Evolutionary conservation across 2,113 vertebrate species (phyloP), one percentile per base, ranked within the genome.

Genomic region (Ochotona curzoniae): DNA sequence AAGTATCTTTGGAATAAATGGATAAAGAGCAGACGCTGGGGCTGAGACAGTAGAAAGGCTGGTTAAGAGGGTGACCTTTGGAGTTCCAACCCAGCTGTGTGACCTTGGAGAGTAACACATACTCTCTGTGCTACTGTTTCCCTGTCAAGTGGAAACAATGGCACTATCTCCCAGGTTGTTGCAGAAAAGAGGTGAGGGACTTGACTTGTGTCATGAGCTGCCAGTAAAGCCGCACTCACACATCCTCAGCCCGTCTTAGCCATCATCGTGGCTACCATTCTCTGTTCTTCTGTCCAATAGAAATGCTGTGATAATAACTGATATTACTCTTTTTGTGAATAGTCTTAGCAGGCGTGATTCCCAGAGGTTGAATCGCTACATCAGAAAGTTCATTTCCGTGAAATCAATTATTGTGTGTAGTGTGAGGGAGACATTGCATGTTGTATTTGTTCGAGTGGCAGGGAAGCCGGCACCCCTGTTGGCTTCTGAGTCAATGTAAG

Each of bases 351-450:
- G 57, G 71, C 85, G 60, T 87, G 35, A 76, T 70, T 93, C 28
- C 78, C 87, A 51, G 28, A 84, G 51, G 30, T 66, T 44, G 64
- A 70, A 79, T 60, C 49, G 17, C 74, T 83, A 12, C 32, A 51
- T 91, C 44, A 80, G 57, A 91, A 80, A 9, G 30, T 93, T 93
- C 14, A 86, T 91, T 79, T 93, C 57, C 70, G 61, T 95, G 83
- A 60, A 82, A 75, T 88, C 92, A 47, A 89, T 71, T 81, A 93
- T 87, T 87, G 11, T 35, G 4, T 54, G 5, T 71, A 84, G 82
- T 92, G 17, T 85, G 38, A 80, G 26, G 15, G 7, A 35, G 28
- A 82, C 67, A 61, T 87, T 66, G 12, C 61, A 49, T 90, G 63
- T 88, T 70, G 60, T 66, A 71, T 20, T 57, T 95, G 85, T 84